Base-by-base conservation (phyloP, 2,797 vertebrate genomes). In the Zalophus californianus region DNA sequence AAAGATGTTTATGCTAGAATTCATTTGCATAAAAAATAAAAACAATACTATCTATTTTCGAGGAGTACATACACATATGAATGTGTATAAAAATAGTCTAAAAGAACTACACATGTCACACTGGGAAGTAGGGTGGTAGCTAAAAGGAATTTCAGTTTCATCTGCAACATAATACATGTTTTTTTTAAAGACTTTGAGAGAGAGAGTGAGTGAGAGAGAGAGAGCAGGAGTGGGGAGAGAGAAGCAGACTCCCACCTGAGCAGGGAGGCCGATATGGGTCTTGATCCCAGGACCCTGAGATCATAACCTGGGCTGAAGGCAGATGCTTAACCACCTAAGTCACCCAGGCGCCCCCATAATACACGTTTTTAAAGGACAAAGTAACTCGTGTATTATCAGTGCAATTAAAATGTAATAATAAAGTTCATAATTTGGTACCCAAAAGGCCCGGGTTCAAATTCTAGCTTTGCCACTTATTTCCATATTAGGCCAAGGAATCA, bases 371-470 rank as follows among this genome's bases (percentile, higher is more conserved):
- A 83, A 84, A 50, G 29, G 29, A 78, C 7, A 86, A 48, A 7
- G 41, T 44, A 41, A 41, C 73, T 87, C 48, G 75, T 29, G 44
- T 35, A 64, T 50, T 94, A 75, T 66, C 7, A 56, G 44, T 52
- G 21, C 35, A 82, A 79, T 91, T 80, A 97, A 96, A 95, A 86
- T 60, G 2, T 9, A 78, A 68, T 62, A 58, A 83, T 56, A 68
- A 85, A 66, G 25, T 35, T 16, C 52, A 48, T 11, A 73, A 50
- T 44, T 70, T 89, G 75, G 44, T 58, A 38, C 48, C 58, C n/a
- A 21, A 56, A 77, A 35, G 15, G 68, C n/a, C 64, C 78, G 18
- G 7, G 9, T 78, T 88, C 82, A 66, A 86, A 62, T 64, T 91
- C 54, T 48, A 94, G 41, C 2, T 78, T 50, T 86, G 56, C 5